Percentiles rank a stretch among this genome's conserved stretches.
phyloP scores from a whole-genome alignment of 2,797 vertebrate species.

The Leptodactylus fallax region DNA sequence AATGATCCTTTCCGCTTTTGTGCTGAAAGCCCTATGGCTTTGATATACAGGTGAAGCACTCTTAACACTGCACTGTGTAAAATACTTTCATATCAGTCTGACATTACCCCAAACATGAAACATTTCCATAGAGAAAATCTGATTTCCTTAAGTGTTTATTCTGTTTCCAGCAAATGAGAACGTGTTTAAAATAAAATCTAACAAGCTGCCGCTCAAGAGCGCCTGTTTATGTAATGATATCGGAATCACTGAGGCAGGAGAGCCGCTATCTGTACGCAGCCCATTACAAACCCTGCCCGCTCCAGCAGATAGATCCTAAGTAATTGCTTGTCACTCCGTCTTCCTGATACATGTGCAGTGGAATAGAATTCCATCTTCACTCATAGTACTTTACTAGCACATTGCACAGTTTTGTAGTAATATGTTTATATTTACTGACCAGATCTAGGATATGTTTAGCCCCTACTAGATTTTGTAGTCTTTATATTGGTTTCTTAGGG shows the following conservation, averaged over 20 bases:
- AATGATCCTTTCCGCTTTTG: not conserved
- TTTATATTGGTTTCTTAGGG: too few relatives aligned
- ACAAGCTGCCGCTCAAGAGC: conserved; percentile 10
- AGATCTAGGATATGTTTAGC: too few relatives aligned
- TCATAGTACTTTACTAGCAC: too few relatives aligned
- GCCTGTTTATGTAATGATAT: conserved; percentile 5
- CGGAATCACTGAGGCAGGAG: conserved; percentile 12
- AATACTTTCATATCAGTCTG: not conserved
- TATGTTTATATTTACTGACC: too few relatives aligned
- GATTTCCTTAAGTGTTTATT: conserved; percentile 2
- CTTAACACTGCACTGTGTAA: not conserved
- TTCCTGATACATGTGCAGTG: not conserved
- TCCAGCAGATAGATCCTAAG: conserved; percentile 17
- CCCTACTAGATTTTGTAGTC: too few relatives aligned
- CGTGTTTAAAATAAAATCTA: conserved; percentile 21
- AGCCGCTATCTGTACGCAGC: conserved; percentile 25
- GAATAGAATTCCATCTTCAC: not conserved
- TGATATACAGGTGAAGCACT: not conserved
- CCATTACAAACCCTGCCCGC: conserved; percentile 6
- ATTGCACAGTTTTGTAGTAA: too few relatives aligned
- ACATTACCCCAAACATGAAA: not conserved
- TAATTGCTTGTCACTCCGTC: conserved; percentile 47
- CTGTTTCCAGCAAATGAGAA: not conserved
- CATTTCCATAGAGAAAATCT: not conserved
- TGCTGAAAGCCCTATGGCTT: not conserved